These are phyloP conservation scores for Ctenicera cuprea DNA, from an alignment of 2,888 invertebrate species.

Conservation along the genomic window DNA sequence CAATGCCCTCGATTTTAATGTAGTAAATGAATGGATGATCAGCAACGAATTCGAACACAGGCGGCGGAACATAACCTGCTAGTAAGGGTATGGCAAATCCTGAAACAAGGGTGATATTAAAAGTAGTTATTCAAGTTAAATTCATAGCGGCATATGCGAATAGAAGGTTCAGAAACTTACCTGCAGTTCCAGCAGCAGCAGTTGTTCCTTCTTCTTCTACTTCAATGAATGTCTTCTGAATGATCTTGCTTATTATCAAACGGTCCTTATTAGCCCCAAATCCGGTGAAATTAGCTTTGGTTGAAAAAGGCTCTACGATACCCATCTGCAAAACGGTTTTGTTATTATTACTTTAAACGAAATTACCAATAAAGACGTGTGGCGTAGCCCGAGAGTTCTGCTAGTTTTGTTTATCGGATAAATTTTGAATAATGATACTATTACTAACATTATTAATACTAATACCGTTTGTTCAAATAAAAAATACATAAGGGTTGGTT, in stretches of 20 bases:
- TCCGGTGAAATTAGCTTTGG: slow-evolving; percentile 61
- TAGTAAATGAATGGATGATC: slow-evolving; percentile 37
- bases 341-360: slow-evolving; percentile 26
- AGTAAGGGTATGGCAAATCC: too few species aligned
- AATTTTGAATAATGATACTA: too few species aligned
- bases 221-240: slow-evolving; percentile 69
- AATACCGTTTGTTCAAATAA: too few species aligned
- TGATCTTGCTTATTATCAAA: slow-evolving; percentile 62
- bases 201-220: slow-evolving; percentile 66
- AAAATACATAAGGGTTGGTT: too few species aligned
- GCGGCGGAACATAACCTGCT: neutral
- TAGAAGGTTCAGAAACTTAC: too few species aligned
- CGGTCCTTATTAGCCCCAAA: slow-evolving; percentile 60
- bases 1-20: neutral
- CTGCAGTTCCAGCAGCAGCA: slow-evolving; percentile 32
- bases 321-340: slow-evolving; percentile 53
- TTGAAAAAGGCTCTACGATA: slow-evolving; percentile 50
- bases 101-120: slow-evolving; percentile 56
- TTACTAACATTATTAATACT: too few species aligned
- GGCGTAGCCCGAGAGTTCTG: too few species aligned
- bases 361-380: too few species aligned
- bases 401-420: too few species aligned
- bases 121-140: neutral
- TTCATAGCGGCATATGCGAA: slow-evolving; percentile 29
- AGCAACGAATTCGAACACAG: slow-evolving; percentile 7